Conservation (phyloP, 2,113 vertebrate species). For the Corythaixoides concolor region DNA sequence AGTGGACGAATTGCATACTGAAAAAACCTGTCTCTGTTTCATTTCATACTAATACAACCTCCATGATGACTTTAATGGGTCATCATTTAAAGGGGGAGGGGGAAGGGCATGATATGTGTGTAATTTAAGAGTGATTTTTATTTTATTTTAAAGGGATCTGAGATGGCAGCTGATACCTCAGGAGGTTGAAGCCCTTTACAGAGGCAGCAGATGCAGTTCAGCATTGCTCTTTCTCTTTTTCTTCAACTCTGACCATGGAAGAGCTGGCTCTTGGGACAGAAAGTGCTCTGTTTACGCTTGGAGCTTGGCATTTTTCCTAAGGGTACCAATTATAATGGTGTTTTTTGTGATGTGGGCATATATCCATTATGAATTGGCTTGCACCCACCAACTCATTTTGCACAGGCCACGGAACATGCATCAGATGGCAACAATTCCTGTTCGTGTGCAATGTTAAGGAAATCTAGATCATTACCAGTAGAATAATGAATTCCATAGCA, state of each 20-base stretch:
- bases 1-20: neutral
- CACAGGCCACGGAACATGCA: constrained; percentile 34
- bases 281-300: constrained; percentile 47
- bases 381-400: constrained; percentile 49
- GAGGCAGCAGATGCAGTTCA: constrained; percentile 21
- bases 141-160: neutral
- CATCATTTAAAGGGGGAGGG: too few relatives aligned
- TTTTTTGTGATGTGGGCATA: constrained; percentile 48
- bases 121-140: neutral
- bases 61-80: neutral
- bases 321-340: constrained; percentile 42
- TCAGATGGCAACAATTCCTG: constrained; percentile 32
- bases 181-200: neutral
- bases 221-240: neutral
- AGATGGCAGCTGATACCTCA: neutral
- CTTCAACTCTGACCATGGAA: neutral
- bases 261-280: constrained; percentile 3
- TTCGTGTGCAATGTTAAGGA: neutral
- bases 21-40: fast-evolving
- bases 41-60: neutral
- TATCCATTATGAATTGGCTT: constrained; percentile 53
- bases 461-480: constrained; percentile 26
- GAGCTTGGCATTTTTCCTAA: constrained; percentile 41
- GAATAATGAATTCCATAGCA: constrained; percentile 24
- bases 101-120: neutral